These are phyloP conservation scores for Phortica variegata DNA, from an alignment of 1,140 invertebrate species.

Conservation along the genomic window DNA sequence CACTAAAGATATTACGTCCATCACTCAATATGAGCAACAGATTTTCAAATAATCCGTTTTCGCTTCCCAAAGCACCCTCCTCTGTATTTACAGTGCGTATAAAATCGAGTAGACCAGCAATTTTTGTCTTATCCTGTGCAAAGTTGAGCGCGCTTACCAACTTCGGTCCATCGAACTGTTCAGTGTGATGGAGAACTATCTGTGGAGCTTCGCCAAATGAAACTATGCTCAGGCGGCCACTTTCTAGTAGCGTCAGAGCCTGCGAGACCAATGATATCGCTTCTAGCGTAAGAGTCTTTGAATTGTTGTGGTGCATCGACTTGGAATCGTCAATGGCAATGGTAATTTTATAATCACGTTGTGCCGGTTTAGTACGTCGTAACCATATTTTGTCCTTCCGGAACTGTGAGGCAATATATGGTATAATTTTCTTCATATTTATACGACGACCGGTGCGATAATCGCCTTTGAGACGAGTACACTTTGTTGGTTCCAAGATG, in stretches of 20 bases:
- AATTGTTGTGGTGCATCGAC: conserved; percentile 87
- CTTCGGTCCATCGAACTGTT: conserved; percentile 82
- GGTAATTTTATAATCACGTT: conserved; percentile 95
- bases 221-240: conserved; percentile 85
- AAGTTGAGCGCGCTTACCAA: conserved; percentile 78
- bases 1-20: conserved; percentile 89
- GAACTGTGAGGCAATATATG: conserved; percentile 98
- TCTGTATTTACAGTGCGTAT: conserved; percentile 70
- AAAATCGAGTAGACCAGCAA: conserved; percentile 78
- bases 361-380: conserved; percentile 90
- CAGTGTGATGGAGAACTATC: conserved; percentile 81
- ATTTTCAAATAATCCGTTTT: conserved; percentile 74
- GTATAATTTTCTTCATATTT: conserved; percentile 98
- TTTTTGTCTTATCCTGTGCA: conserved; percentile 76
- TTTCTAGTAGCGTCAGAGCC: conserved; percentile 89
- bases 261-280: conserved; percentile 87
- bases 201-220: conserved; percentile 89
- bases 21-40: conserved; percentile 91
- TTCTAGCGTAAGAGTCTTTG: conserved; percentile 91
- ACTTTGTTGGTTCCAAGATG: conserved; percentile 92
- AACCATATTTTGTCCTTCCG: conserved; percentile 99
- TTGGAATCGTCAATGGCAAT: conserved; percentile 97
- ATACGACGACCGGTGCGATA: conserved; percentile 95
- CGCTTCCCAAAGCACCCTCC: conserved; percentile 59
- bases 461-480: conserved; percentile 85